phyloP scores from a whole-genome alignment of 1,140 invertebrate genomes.

The Danaus plexippus region DNA sequence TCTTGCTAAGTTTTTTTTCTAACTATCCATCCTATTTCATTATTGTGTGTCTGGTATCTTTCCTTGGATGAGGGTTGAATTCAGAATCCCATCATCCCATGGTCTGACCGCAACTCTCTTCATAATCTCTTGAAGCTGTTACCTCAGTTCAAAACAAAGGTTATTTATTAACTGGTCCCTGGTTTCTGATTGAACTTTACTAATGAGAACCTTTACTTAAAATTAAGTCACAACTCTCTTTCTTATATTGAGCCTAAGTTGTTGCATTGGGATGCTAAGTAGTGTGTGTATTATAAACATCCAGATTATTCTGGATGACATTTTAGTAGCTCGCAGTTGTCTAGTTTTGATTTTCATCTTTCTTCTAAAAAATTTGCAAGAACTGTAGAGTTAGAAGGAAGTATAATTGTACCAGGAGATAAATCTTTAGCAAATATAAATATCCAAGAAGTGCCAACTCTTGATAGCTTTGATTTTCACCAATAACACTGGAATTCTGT shows the following conservation, averaged over 20 bases:
- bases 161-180: conserved; percentile 21
- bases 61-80: conserved; percentile 31
- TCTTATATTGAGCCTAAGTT: conserved; percentile 18
- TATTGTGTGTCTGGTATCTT: conserved; percentile 33
- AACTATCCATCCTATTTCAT: conserved; percentile 38
- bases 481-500: conserved; percentile 49
- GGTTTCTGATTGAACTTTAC: conserved; percentile 24
- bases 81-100: conserved; percentile 28
- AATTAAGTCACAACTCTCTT: conserved; percentile 19
- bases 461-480: conserved; percentile 27
- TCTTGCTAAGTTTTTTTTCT: conserved; percentile 28
- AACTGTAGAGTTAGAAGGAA: not conserved
- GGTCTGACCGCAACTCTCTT: conserved; percentile 35
- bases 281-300: not conserved
- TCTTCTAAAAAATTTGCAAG: not conserved
- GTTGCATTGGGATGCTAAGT: conserved; percentile 18
- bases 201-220: conserved; percentile 13
- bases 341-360: conserved; percentile 24
- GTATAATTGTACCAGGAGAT: not conserved
- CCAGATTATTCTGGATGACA: conserved; percentile 19
- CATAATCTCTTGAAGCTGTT: conserved; percentile 34
- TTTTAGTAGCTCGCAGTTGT: conserved; percentile 17
- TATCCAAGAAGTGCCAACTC: conserved; percentile 13
- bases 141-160: conserved; percentile 33
- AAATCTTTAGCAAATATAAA: conserved; percentile 1